phyloP scores from a whole-genome alignment of 2,113 vertebrate species.

The Morone saxatilis region DNA sequence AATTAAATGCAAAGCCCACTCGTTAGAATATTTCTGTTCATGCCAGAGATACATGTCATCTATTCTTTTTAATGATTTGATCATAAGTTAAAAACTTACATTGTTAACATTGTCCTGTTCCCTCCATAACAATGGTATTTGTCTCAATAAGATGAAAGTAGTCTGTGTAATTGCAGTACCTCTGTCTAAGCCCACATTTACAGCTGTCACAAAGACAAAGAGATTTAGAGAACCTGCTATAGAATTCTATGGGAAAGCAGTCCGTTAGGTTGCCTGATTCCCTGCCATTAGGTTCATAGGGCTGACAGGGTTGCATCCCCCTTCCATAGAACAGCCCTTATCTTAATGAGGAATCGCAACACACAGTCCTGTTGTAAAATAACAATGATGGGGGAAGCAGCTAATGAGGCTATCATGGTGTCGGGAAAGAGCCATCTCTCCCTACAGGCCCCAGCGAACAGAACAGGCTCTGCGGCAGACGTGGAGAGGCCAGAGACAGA shows the following conservation, averaged over 20 bases:
- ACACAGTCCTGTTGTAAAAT: slow-evolving; percentile 89
- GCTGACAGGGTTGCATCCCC: slow-evolving; percentile 78
- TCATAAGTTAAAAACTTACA: slow-evolving; percentile 29
- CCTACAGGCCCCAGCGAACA: slow-evolving; percentile 81
- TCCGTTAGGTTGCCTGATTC: slow-evolving; percentile 75
- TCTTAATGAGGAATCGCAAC: slow-evolving; percentile 89
- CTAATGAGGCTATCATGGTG: slow-evolving; percentile 89
- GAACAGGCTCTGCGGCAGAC: slow-evolving; percentile 69
- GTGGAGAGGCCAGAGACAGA: slow-evolving; percentile 73
- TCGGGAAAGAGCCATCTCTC: slow-evolving; percentile 83
- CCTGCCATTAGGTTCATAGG: slow-evolving; percentile 77
- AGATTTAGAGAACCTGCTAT: slow-evolving; percentile 18
- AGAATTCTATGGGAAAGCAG: slow-evolving; percentile 75
- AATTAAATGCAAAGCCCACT: slow-evolving; percentile 65
- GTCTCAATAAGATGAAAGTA: slow-evolving; percentile 34
- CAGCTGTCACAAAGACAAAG: slow-evolving; percentile 58
- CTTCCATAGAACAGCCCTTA: slow-evolving; percentile 83
- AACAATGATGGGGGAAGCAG: slow-evolving; percentile 88
- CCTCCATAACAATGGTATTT: slow-evolving; percentile 36
- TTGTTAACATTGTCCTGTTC: slow-evolving; percentile 32
- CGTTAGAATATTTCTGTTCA: slow-evolving; percentile 55
- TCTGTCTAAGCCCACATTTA: slow-evolving; percentile 54
- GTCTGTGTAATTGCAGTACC: slow-evolving; percentile 54
- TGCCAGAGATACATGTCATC: slow-evolving; percentile 48
- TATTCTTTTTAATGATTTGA: slow-evolving; percentile 66